Evolutionary conservation across 2,888 invertebrate genomes (phyloP), one percentile per base, ranked within the genome.

Genomic region (Apamea sordens): DNA sequence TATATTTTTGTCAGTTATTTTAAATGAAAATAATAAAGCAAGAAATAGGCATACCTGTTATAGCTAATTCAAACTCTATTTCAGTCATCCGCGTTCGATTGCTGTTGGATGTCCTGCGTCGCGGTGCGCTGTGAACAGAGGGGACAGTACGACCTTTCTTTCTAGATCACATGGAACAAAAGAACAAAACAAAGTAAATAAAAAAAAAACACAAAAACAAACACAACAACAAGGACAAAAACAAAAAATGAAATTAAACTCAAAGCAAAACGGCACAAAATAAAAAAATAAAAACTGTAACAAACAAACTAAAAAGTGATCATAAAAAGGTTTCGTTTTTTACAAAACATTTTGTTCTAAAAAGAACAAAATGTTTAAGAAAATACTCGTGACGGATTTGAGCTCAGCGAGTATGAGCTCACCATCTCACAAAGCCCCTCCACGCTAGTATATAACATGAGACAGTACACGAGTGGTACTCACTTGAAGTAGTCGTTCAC

Each of bases 401-500:
- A 36, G 36, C 44, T 47, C 0, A 47, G 44, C 13, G 44, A 13
- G 1, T 47, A 1, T 47, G 11, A 47, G 44, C 44, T 47, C 10
- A 47, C 44, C 10, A 47, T 24, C 24, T 36, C 83, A 0, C 91
- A 90, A 21, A 91, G 73, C 0, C 91, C 92, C 2, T 89, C 89
- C 0, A 91, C 91, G 0, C 15, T 18, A 18, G 10, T 70, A 70
- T 44, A 44, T 36, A 5, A 24, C 15, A 59, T 44, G 15, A 15
- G 18, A 75, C 59, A 32, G 36, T 65, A 32, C 32, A 15, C 32
- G 18, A 32, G 28, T 0, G 6, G n/a, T 36, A 91, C 93, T 92
- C 84, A 97, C 97, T 94, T 96, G 83, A 96, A 96, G 86, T 97
- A 97, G 11, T 96, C 93, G 64, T 94, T 91, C 18, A 89, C 90